Evolutionary conservation across 2,113 vertebrate genomes (phyloP).

Genomic region (Neodontobutis hainanensis): DNA sequence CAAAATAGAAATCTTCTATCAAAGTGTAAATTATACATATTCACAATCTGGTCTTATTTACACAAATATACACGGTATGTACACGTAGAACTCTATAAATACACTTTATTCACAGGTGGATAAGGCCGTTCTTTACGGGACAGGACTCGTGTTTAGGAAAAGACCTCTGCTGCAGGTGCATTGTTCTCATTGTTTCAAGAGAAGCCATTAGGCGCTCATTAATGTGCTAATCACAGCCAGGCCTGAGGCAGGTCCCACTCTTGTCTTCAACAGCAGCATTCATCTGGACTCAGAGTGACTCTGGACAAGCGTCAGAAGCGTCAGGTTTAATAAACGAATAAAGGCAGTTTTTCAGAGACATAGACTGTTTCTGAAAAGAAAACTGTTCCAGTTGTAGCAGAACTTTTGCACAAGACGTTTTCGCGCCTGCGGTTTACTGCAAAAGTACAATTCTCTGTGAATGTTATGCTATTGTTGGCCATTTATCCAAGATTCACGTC

Average conservation of each 20-base stretch:
- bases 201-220: conserved; percentile 66
- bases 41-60: conserved; percentile 90
- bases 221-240: conserved; percentile 60
- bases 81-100: conserved; percentile 96
- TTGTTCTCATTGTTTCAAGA: conserved; percentile 68
- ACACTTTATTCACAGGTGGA: conserved; percentile 64
- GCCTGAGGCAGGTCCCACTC: background rate
- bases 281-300: background rate
- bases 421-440: too few species aligned
- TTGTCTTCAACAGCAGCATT: background rate
- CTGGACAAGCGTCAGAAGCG: background rate
- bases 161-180: conserved; percentile 60
- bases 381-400: too few species aligned
- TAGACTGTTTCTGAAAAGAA: too few species aligned
- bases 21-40: conserved; percentile 89
- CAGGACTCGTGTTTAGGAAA: background rate
- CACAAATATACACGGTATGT: conserved; percentile 87
- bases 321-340: too few species aligned
- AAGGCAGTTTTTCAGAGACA: too few species aligned
- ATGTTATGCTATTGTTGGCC: too few species aligned
- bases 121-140: background rate
- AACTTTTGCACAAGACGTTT: too few species aligned
- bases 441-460: too few species aligned
- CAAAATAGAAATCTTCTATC: conserved; percentile 94
- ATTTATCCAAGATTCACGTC: too few species aligned